phyloP scores from a whole-genome alignment of 2,113 vertebrate species.

The Maylandia zebra region DNA sequence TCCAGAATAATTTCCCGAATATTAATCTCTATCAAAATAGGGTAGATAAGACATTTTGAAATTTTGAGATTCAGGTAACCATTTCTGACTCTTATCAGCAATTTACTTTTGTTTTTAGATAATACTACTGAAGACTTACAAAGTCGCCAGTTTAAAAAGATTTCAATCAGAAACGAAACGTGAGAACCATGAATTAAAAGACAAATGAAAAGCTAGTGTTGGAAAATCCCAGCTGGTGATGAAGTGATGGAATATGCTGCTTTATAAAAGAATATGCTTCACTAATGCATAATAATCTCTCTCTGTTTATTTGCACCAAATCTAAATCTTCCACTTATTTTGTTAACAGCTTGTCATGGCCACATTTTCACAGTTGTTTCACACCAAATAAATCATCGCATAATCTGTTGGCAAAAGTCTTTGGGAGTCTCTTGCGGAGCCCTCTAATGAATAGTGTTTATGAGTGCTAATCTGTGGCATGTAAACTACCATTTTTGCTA shows the following conservation, averaged over 20 bases:
- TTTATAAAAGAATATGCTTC: slow-evolving; percentile 43
- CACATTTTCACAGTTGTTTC: slow-evolving; percentile 34
- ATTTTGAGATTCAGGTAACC: neutral
- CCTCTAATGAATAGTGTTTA: slow-evolving; percentile 61
- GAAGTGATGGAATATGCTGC: slow-evolving; percentile 37
- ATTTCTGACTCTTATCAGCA: neutral
- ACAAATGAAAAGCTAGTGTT: slow-evolving; percentile 22
- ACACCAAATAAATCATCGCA: slow-evolving; percentile 63
- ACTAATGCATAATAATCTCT: slow-evolving; percentile 44
- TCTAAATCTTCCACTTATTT: slow-evolving; percentile 48
- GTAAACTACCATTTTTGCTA: slow-evolving; percentile 42
- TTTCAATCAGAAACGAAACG: neutral
- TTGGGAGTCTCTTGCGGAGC: slow-evolving; percentile 1
- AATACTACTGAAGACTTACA: neutral
- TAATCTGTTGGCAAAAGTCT: slow-evolving; percentile 59
- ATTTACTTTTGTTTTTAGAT: slow-evolving; percentile 13
- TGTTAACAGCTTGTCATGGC: slow-evolving; percentile 37
- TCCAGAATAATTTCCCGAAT: neutral
- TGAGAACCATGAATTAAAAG: neutral
- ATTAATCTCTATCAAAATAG: neutral
- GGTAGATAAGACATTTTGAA: neutral
- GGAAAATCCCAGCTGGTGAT: slow-evolving; percentile 27
- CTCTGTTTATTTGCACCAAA: slow-evolving; percentile 58
- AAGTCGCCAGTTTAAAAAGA: slow-evolving; percentile 4
- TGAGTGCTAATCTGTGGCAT: slow-evolving; percentile 51